These are phyloP conservation scores for Ceratosolen fusciceps DNA, from an alignment of 1,140 invertebrate species.

Conservation along the genomic window DNA sequence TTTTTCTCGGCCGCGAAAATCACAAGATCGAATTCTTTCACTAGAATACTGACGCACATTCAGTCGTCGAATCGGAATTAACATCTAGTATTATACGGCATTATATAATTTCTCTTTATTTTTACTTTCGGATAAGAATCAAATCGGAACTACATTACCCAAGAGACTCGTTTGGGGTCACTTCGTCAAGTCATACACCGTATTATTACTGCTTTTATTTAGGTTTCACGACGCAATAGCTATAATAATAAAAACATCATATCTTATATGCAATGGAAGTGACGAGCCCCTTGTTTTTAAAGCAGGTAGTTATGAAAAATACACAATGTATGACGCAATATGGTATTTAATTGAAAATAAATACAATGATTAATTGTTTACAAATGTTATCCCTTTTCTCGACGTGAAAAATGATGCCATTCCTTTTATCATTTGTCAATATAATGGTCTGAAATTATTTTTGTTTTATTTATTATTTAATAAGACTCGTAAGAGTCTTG, in stretches of 20 bases:
- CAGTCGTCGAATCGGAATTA: not conserved
- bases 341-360: not conserved
- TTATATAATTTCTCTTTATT: not conserved
- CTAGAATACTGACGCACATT: not conserved
- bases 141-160: slow-evolving; percentile 4
- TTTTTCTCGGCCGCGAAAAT: not conserved
- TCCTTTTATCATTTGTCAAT: too few relatives aligned
- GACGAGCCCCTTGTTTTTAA: not conserved
- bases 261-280: not conserved
- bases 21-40: not conserved
- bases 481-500: too few relatives aligned
- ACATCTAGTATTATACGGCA: not conserved
- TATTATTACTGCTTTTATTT: slow-evolving; percentile 7
- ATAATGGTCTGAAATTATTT: too few relatives aligned
- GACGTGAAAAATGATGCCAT: too few relatives aligned
- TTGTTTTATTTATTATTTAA: too few relatives aligned
- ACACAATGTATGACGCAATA: not conserved
- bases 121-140: not conserved
- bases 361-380: not conserved
- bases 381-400: not conserved
- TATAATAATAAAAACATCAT: not conserved
- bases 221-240: not conserved
- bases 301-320: not conserved
- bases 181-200: not conserved
- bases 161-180: not conserved